These are phyloP conservation scores for Sebastes aleutianus DNA, from an alignment of 2,797 vertebrate species.

Conservation along the genomic window DNA sequence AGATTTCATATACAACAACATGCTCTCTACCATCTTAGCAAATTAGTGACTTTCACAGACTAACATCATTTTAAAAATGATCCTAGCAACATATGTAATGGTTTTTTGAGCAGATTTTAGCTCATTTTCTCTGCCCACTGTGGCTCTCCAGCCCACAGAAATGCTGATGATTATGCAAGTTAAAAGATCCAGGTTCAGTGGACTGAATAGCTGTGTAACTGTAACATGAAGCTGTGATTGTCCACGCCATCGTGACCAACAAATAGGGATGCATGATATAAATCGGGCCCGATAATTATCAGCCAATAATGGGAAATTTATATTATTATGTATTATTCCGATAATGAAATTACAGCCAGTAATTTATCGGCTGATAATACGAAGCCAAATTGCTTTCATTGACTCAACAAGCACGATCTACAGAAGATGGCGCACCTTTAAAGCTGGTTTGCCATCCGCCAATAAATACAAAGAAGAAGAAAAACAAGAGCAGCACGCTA, in stretches of 20 bases:
- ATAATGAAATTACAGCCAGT: no score
- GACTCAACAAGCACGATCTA: no score
- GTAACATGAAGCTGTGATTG: slow-evolving; percentile 37
- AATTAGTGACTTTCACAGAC: slow-evolving; percentile 11
- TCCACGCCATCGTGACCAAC: neutral
- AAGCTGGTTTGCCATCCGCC: no score
- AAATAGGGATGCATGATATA: no score
- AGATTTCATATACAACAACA: slow-evolving; percentile 3
- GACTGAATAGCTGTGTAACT: slow-evolving; percentile 22
- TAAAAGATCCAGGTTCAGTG: slow-evolving; percentile 50
- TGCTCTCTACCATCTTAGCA: slow-evolving; percentile 7
- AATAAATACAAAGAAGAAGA: no score
- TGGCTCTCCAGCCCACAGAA: slow-evolving; percentile 21
- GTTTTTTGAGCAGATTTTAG: slow-evolving; percentile 21
- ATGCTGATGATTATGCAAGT: slow-evolving; percentile 52
- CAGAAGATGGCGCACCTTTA: no score
- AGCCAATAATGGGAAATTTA: no score
- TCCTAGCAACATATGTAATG: neutral
- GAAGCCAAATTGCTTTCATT: no score
- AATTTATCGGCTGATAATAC: no score
- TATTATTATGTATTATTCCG: no score
- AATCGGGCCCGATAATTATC: no score
- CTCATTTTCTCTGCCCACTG: slow-evolving; percentile 26
- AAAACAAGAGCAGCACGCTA: no score
- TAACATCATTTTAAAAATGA: slow-evolving; percentile 25